Percentiles rank a stretch among this genome's conserved stretches.
Evolutionary conservation across 2,888 invertebrate species (phyloP).

Genomic region (Drosophila mercatorum): DNA sequence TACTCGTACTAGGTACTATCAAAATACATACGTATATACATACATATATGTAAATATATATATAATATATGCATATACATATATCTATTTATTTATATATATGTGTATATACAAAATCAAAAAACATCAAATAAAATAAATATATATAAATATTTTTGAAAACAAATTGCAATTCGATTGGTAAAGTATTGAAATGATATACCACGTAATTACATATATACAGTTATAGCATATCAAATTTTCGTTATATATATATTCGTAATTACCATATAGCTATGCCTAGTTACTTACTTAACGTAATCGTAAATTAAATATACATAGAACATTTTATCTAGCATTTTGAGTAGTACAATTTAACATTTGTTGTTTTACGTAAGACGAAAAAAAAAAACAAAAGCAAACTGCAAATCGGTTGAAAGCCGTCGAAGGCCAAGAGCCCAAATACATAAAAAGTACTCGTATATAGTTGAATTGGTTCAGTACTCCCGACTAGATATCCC

Average conservation of each 20-base stretch:
- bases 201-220: constrained; percentile 42
- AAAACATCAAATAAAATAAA: constrained; percentile 13
- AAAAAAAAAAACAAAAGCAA: constrained; percentile 8
- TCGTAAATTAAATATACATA: constrained; percentile 49
- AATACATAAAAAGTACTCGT: constrained; percentile 32
- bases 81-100: background rate
- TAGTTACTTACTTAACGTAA: constrained; percentile 60
- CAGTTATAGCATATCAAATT: constrained; percentile 51
- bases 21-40: constrained; percentile 15
- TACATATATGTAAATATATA: background rate
- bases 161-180: constrained; percentile 57
- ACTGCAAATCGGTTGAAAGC: constrained; percentile 43
- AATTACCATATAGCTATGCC: constrained; percentile 61
- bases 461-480: constrained; percentile 38
- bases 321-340: constrained; percentile 74
- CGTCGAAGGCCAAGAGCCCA: constrained; percentile 35
- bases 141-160: constrained; percentile 9
- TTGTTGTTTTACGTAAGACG: constrained; percentile 63
- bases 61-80: background rate
- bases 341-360: constrained; percentile 71
- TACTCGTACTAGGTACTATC: constrained; percentile 54
- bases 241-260: constrained; percentile 61
- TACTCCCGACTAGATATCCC: constrained; percentile 16
- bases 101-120: constrained; percentile 15
- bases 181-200: constrained; percentile 59